Evolutionary conservation across 2,113 vertebrate genomes (phyloP), one percentile per base, ranked within the genome.

Genomic region (Dipodomys merriami): DNA sequence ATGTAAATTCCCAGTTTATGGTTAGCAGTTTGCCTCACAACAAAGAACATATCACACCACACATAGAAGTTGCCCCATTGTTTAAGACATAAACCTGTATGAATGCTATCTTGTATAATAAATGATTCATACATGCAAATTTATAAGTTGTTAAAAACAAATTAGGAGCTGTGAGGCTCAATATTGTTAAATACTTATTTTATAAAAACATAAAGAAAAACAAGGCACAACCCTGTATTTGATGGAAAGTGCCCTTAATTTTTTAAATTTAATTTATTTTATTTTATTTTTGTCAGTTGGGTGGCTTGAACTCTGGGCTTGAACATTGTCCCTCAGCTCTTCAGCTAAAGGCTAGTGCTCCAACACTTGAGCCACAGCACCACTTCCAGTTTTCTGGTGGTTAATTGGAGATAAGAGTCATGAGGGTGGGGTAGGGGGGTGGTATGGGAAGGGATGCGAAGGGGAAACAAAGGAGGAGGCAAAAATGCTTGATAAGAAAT

Each of bases 191-290:
- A 44, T 1, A 27, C 5, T 25, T 35, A 13, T 57, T 16, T 57
- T 57, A 57, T 57, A 57, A 16, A 18, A 13, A 53, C 8, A 57
- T 18, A 49, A 49, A 57, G 15, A 57, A 13, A 57, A 89, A 18
- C 0, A 23, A 30, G 2, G 0, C 27, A 2, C 5, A 49, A 39
- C 2, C 60, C 13, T 35, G n/a, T 0, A 10, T 68, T 64, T 78
- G 7, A 81, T 6, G 2, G n/a, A 82, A 39, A 39, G 39, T 39
- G 39, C 39, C 39, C 39, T 39, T 39, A 39, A 39, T 39, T 39
- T 39, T 39, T 39, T 39, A 4, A 39, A 39, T 39, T 39, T 6
- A 39, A 39, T 39, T 39, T 39, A 39, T 39, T 39, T 39, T 39
- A 39, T 39, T 39, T 39, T 39, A 39, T 39, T 39, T 39, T 39